Evolutionary conservation across 1,140 invertebrate species (phyloP).

Genomic region (Brachionus plicatilis): DNA sequence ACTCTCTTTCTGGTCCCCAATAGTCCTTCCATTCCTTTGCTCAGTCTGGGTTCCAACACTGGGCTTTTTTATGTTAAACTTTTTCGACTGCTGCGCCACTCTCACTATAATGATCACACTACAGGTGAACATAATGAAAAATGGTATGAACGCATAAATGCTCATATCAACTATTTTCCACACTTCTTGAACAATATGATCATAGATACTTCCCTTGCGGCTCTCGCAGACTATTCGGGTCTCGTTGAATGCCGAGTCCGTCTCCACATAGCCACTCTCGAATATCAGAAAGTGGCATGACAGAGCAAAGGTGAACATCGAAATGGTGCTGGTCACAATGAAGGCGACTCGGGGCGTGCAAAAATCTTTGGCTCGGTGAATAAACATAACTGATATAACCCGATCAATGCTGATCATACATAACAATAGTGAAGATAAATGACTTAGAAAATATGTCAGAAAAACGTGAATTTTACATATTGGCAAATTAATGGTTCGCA

Average conservation of each 20-base stretch:
- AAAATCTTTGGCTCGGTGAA: conserved; percentile 30
- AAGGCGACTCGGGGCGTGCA: conserved; percentile 18
- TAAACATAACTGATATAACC: conserved; percentile 38
- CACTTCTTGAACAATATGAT: background rate
- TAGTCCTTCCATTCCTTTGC: background rate
- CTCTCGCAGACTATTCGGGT: background rate
- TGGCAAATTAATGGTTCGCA: background rate
- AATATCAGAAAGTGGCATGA: conserved; percentile 32
- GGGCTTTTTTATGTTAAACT: background rate
- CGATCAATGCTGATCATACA: conserved; percentile 33
- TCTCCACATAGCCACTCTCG: background rate
- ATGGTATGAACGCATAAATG: conserved; percentile 37
- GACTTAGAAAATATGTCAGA: conserved; percentile 37
- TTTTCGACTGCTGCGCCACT: conserved; percentile 27
- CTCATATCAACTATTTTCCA: conserved; percentile 37
- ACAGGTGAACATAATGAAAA: conserved; percentile 30
- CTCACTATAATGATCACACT: conserved; percentile 30
- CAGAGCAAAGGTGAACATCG: background rate
- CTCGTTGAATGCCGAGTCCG: background rate
- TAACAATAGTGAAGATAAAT: conserved; percentile 38
- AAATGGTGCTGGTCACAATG: background rate
- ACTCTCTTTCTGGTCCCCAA: background rate
- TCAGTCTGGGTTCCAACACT: background rate
- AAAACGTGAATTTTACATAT: conserved; percentile 38
- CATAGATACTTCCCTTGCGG: background rate